phyloP scores from a whole-genome alignment of 1,140 invertebrate genomes.

The Colletes latitarsis region DNA sequence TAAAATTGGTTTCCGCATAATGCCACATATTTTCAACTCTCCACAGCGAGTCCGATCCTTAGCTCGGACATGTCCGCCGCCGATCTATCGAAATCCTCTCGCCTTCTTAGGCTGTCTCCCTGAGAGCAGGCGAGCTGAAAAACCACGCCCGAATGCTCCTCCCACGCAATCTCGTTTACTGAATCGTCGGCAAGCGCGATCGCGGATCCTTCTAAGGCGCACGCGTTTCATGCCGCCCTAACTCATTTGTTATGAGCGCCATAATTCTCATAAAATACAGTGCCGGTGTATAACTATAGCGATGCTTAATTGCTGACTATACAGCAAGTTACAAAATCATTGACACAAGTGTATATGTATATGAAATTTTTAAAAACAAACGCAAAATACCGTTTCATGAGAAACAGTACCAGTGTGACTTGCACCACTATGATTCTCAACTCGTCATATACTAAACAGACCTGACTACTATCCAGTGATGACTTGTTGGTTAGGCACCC shows the following conservation, averaged over 20 bases:
- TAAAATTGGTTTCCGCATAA: conserved; percentile 4
- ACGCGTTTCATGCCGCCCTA: conserved; percentile 58
- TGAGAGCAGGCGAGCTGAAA: conserved; percentile 53
- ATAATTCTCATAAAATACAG: background rate
- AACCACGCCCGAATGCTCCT: conserved; percentile 69
- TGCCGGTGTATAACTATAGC: background rate
- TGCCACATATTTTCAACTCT: conserved; percentile 22
- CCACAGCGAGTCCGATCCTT: background rate
- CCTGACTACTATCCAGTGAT: no score
- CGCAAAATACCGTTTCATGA: no score
- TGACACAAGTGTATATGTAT: no score
- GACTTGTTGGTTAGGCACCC: no score
- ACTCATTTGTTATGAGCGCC: conserved; percentile 18
- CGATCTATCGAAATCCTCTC: background rate
- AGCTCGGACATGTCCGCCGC: background rate
- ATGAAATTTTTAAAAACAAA: no score
- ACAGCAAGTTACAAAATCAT: background rate
- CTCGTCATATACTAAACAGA: no score
- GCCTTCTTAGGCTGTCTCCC: background rate
- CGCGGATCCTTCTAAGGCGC: conserved; percentile 56
- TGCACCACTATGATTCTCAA: no score
- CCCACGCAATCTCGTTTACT: conserved; percentile 32
- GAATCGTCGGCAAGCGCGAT: conserved; percentile 56
- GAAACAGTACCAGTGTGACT: no score
- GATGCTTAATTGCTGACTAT: background rate